phyloP scores from a whole-genome alignment of 92 coral and sea anemone genomes.

The Blastomussa wellsi region DNA sequence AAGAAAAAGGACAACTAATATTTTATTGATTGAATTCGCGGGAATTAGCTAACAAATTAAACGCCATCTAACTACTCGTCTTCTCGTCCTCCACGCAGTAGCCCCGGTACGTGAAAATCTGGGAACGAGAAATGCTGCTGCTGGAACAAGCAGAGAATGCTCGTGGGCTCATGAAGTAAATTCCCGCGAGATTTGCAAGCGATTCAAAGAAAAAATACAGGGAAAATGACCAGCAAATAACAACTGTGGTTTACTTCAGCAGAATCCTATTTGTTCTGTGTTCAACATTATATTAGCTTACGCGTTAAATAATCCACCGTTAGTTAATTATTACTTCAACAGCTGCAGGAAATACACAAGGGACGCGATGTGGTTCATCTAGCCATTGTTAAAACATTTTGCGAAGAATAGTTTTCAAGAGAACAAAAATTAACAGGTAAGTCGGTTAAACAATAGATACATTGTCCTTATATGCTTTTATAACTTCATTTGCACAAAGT shows the following conservation, averaged over 20 bases:
- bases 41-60: too few relatives aligned
- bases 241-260: neutral
- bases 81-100: neutral
- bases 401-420: slow-evolving; percentile 12
- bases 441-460: slow-evolving; percentile 23
- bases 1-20: too few relatives aligned
- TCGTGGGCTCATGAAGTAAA: slow-evolving; percentile 27
- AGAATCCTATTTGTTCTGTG: neutral
- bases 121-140: neutral
- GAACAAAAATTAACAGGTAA: slow-evolving; percentile 45
- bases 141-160: neutral
- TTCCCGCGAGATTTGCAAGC: slow-evolving; percentile 57
- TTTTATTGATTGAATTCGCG: too few relatives aligned
- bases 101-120: neutral
- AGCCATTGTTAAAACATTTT: slow-evolving; percentile 3
- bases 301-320: neutral
- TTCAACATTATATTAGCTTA: neutral
- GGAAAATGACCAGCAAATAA: neutral
- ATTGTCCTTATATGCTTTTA: slow-evolving; percentile 30
- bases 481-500: slow-evolving; percentile 43
- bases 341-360: neutral
- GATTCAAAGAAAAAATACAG: neutral
- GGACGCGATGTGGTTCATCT: neutral
- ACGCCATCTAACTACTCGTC: too few relatives aligned
- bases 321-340: neutral